Conservation (phyloP, 2,888 invertebrate species). For the Deilephila elpenor region DNA sequence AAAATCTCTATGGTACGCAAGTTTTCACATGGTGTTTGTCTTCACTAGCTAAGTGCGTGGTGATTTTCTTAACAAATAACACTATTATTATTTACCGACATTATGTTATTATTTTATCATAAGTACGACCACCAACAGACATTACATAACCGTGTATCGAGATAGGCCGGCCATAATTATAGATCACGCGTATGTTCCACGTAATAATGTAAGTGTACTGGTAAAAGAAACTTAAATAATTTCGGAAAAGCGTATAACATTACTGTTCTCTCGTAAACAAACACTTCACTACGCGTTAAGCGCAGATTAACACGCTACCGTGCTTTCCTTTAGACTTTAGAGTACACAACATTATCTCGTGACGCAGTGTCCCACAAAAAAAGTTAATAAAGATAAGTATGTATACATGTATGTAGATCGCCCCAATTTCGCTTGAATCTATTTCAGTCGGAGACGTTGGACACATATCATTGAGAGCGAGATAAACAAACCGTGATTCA, state of each 20-base stretch:
- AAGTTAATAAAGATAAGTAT: conserved; percentile 18
- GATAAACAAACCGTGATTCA: conserved; percentile 13
- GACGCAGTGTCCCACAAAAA: conserved; percentile 24
- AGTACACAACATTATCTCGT: conserved; percentile 15
- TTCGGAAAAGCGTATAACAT: background rate
- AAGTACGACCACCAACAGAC: background rate
- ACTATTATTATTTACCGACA: background rate
- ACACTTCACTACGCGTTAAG: conserved; percentile 8
- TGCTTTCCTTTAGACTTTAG: background rate
- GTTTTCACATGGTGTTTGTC: too few relatives aligned
- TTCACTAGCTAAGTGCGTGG: too few relatives aligned
- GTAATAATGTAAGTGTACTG: background rate
- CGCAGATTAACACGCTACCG: conserved; percentile 12
- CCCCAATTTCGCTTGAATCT: conserved; percentile 21
- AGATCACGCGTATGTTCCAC: background rate
- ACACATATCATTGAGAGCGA: background rate
- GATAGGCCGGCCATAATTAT: background rate
- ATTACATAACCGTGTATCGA: conserved; percentile 3
- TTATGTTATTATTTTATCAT: conserved; percentile 5
- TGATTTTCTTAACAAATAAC: too few relatives aligned
- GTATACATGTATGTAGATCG: conserved; percentile 1
- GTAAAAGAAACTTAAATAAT: background rate
- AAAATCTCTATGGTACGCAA: too few relatives aligned
- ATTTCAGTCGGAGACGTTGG: conserved; percentile 22
- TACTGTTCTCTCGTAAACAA: background rate